Conservation (phyloP, 2,888 invertebrate species). For the Nycteola revayana region DNA sequence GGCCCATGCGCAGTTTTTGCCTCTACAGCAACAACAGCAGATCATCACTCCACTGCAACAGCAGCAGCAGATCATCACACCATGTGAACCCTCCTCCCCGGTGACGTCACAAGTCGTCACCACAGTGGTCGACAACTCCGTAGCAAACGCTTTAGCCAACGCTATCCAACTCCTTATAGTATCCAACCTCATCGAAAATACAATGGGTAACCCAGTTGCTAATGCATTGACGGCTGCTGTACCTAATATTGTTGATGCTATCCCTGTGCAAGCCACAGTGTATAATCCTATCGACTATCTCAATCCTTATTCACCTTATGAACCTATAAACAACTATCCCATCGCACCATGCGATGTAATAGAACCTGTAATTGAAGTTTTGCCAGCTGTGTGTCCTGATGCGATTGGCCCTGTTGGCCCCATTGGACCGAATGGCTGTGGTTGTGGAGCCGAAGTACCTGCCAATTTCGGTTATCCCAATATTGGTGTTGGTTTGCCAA, state of each 20-base stretch:
- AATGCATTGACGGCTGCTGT: slow-evolving; percentile 1
- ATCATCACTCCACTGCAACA: neutral
- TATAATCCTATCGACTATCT: slow-evolving; percentile 16
- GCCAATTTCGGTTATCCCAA: neutral
- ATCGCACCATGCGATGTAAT: slow-evolving; percentile 17
- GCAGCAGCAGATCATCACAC: neutral
- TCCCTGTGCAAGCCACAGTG: slow-evolving; percentile 2
- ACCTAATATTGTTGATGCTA: neutral
- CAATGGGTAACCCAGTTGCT: slow-evolving; percentile 9
- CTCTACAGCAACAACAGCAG: neutral
- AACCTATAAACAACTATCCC: too few species aligned
- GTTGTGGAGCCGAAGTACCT: neutral
- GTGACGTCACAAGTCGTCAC: slow-evolving; percentile 30
- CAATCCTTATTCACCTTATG: too few species aligned
- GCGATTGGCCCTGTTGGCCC: too few species aligned
- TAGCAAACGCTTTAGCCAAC: slow-evolving; percentile 57
- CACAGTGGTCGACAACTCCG: slow-evolving; percentile 52
- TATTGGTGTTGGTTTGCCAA: neutral
- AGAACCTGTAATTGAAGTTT: slow-evolving; percentile 13
- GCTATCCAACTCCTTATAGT: slow-evolving; percentile 57
- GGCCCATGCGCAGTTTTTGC: slow-evolving; percentile 23
- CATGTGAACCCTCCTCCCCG: too few species aligned
- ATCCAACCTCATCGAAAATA: slow-evolving; percentile 50
- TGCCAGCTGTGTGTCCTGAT: slow-evolving; percentile 21
- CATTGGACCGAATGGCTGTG: too few species aligned